Base-by-base conservation (phyloP, 2,797 vertebrate species). In the Sitta carolinensis region DNA sequence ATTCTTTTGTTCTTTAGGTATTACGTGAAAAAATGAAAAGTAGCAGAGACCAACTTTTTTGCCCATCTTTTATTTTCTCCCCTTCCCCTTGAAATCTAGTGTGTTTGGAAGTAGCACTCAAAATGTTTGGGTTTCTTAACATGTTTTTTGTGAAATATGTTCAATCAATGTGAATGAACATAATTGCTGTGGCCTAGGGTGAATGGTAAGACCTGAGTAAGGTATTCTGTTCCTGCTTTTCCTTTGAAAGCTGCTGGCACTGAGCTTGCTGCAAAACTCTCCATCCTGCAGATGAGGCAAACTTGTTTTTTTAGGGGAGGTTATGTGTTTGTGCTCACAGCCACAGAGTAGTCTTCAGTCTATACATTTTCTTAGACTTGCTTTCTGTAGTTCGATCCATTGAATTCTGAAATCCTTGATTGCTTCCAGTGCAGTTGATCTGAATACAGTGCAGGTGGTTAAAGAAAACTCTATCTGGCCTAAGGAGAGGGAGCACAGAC, bases 91-190 rank as follows among this genome's bases (percentile, higher is more conserved):
- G 51, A 93, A 67, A 34, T 57, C 8, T 48, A 29, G 2, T 38
- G 48, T 76, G 11, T 63, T 54, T 16, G 62, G 20, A 70, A 89
- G 17, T 36, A 74, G 19, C 13, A 4, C 34, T 84, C 13, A 11
- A 40, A 8, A 50, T 6, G 2, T 20, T 18, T 3, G 29, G 2
- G 1, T 7, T 74, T 70, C 61, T 16, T 1, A 30, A 27, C 57
- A 7, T 32, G 11, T 8, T 62, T 43, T 48, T 22, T 11, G 16
- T 26, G 21, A 90, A 18, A n/a, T 47, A 50, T 30, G 50, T 9
- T 27, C 42, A 74, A 70, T 58, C 4, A 1, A 5, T 38, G 16
- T 30, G 19, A 64, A 11, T 59, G 32, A 64, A 16, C 0, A 0
- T 21, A 22, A 17, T 20, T 88, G 38, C 73, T 50, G 5, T 72